These are phyloP conservation scores for Drosophila punjabiensis DNA, from an alignment of 1,140 invertebrate species.

Conservation along the genomic window DNA sequence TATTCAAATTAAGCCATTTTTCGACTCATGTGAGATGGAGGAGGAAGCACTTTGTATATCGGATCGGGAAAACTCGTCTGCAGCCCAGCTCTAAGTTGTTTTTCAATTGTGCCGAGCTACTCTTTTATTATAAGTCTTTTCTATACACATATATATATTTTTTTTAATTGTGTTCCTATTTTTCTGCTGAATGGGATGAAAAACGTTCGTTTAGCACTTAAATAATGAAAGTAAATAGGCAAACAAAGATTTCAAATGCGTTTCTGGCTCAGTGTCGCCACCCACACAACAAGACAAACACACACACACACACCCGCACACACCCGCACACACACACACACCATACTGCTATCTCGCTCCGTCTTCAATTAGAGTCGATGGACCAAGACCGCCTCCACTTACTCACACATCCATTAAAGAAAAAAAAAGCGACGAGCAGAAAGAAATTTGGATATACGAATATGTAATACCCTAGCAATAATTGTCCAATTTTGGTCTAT, in stretches of 20 bases:
- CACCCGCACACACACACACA: constrained; percentile 7
- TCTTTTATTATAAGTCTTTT: constrained; percentile 14
- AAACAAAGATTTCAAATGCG: constrained; percentile 49
- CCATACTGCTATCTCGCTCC: constrained; percentile 7
- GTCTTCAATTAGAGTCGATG: constrained; percentile 41
- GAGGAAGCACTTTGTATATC: neutral
- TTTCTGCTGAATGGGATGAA: constrained; percentile 38
- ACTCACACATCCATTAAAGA: neutral
- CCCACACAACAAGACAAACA: constrained; percentile 34
- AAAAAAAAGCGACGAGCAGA: neutral
- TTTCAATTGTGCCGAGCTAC: constrained; percentile 25
- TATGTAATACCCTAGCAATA: neutral
- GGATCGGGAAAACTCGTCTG: constrained; percentile 28
- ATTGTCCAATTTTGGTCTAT: neutral
- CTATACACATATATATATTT: neutral
- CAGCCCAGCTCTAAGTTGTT: constrained; percentile 20
- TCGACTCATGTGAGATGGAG: constrained; percentile 36
- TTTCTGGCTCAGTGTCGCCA: constrained; percentile 51
- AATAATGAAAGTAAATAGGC: constrained; percentile 54
- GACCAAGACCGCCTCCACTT: constrained; percentile 31
- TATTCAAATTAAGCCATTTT: constrained; percentile 52
- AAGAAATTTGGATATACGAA: neutral
- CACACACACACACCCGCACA: constrained; percentile 1
- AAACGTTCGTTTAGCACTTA: constrained; percentile 62
- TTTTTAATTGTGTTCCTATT: constrained; percentile 37